phyloP scores from a whole-genome alignment of 2,113 vertebrate genomes.

The Brevimyrus niger region DNA sequence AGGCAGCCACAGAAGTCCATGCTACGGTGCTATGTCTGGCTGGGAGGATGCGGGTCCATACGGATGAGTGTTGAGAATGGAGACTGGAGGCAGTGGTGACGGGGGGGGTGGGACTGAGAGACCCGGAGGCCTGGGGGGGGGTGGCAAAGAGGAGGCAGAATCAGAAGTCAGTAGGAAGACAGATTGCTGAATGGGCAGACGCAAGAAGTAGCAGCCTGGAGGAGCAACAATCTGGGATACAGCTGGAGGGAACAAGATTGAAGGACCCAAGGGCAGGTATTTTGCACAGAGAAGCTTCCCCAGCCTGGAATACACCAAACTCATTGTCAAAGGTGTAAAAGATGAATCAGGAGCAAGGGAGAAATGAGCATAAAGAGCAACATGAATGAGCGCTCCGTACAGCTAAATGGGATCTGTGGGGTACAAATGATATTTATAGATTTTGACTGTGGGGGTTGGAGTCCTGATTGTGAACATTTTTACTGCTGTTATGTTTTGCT shows the following conservation, averaged over 20 bases:
- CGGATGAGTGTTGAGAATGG: neutral
- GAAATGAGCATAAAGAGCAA: neutral
- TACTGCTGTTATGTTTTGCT: neutral
- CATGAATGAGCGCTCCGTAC: neutral
- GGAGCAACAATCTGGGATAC: neutral
- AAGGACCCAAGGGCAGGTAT: neutral
- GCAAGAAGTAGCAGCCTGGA: neutral
- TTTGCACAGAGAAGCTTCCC: neutral
- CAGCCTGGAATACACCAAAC: neutral
- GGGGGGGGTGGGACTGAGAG: neutral
- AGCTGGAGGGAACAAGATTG: neutral
- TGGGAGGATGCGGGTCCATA: neutral
- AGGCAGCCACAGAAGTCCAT: neutral
- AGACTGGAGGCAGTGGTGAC: neutral
- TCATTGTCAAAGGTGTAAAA: neutral
- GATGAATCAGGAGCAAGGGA: neutral
- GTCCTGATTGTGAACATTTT: neutral
- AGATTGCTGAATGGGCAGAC: neutral
- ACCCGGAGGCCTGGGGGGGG: neutral
- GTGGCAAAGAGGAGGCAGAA: neutral
- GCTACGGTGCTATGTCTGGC: neutral
- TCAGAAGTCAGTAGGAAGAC: neutral
- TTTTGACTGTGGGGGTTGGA: neutral
- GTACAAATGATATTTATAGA: neutral
- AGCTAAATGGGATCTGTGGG: neutral